Percentiles rank a stretch among this genome's conserved stretches.
These are phyloP conservation scores for Eptatretus atami DNA, from an alignment of 2,797 vertebrate species.

Conservation along the genomic window DNA sequence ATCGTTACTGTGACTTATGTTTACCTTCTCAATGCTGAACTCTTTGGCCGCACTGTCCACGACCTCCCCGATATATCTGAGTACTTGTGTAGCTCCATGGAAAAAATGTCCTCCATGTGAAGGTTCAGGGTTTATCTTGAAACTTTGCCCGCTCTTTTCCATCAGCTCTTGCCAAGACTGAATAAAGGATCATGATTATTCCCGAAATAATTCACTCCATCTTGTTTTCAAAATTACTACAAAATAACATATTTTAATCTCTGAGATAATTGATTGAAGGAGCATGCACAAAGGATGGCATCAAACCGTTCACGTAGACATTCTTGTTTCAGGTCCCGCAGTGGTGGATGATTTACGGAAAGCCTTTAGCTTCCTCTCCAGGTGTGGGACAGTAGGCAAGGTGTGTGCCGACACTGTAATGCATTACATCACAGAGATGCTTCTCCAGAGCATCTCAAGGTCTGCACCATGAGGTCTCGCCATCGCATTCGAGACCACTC, in stretches of 20 bases:
- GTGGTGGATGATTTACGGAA: constrained; percentile 50
- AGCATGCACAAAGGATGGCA: background rate
- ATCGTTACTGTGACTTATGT: background rate
- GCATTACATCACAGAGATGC: constrained; percentile 30
- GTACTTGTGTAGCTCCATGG: constrained; percentile 62
- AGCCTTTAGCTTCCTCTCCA: constrained; percentile 51
- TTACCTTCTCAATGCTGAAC: constrained; percentile 62
- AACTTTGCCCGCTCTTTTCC: constrained; percentile 33
- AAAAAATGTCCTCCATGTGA: constrained; percentile 79
- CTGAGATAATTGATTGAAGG: too few species aligned
- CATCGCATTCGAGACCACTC: constrained; percentile 76
- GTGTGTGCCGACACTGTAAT: constrained; percentile 26
- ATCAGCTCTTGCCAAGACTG: constrained; percentile 61
- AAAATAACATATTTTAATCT: too few species aligned
- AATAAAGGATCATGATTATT: too few species aligned
- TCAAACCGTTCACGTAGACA: constrained; percentile 52
- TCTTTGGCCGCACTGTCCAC: constrained; percentile 58
- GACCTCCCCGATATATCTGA: constrained; percentile 37
- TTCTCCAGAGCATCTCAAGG: constrained; percentile 47
- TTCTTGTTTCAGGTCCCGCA: constrained; percentile 63
- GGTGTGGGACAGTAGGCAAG: constrained; percentile 25
- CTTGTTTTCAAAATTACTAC: too few species aligned
- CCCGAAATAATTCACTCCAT: too few species aligned
- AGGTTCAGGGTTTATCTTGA: constrained; percentile 50
- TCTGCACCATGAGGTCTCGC: constrained; percentile 43